Evolutionary conservation across 1,140 invertebrate species (phyloP).

Genomic region (Delia radicum): DNA sequence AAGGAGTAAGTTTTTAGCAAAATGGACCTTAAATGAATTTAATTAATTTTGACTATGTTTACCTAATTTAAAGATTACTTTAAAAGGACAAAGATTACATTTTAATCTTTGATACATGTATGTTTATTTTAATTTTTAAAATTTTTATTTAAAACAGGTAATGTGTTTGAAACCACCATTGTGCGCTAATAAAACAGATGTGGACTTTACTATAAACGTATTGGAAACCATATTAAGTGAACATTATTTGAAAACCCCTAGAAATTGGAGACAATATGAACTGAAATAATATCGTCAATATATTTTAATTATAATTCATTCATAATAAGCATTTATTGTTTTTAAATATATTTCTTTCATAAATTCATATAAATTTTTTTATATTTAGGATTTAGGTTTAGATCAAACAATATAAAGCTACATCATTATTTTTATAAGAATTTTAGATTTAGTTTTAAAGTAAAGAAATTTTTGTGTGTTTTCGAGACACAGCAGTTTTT

Average conservation of each 20-base stretch:
- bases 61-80: too few species aligned
- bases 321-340: not conserved
- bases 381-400: constrained; percentile 14
- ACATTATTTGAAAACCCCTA: constrained; percentile 50
- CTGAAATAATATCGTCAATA: not conserved
- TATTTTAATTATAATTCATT: not conserved
- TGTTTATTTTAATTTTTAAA: not conserved
- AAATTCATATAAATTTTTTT: not conserved
- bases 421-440: not conserved
- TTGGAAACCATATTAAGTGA: constrained; percentile 58
- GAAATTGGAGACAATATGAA: constrained; percentile 37
- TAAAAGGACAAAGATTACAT: too few species aligned
- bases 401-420: not conserved
- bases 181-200: constrained; percentile 86
- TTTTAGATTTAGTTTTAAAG: constrained; percentile 1
- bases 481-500: constrained; percentile 8
- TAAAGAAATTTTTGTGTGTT: not conserved
- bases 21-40: too few species aligned
- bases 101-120: too few species aligned
- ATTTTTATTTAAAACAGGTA: constrained; percentile 61
- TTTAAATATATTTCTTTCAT: not conserved
- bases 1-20: too few species aligned
- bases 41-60: too few species aligned
- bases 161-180: constrained; percentile 92
- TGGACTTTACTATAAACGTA: constrained; percentile 71